Percentiles rank a stretch among this genome's conserved stretches.
Conservation (phyloP, 1,140 invertebrate species). For the Sycophila sp. region DNA sequence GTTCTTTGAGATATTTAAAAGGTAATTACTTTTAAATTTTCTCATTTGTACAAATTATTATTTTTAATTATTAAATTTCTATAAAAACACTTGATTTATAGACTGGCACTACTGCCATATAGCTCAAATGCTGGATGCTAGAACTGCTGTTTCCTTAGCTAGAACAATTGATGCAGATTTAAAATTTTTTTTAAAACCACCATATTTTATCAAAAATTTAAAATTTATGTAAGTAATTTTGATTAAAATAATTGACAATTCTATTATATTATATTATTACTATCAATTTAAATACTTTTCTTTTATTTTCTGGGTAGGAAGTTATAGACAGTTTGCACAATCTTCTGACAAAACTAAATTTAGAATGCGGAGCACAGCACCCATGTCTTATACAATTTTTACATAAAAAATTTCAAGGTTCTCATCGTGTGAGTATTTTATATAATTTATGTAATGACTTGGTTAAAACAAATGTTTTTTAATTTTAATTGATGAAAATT, state of each 20-base stretch:
- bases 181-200: slow-evolving; percentile 73
- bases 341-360: slow-evolving; percentile 68
- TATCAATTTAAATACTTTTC: too few species aligned
- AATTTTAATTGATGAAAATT: background rate
- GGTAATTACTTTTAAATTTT: slow-evolving; percentile 44
- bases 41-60: slow-evolving; percentile 8
- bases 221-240: slow-evolving; percentile 61
- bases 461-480: background rate
- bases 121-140: slow-evolving; percentile 73
- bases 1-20: slow-evolving; percentile 57
- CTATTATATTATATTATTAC: too few species aligned
- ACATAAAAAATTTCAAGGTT: slow-evolving; percentile 71
- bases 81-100: slow-evolving; percentile 42
- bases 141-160: slow-evolving; percentile 73
- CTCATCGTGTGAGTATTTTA: slow-evolving; percentile 54
- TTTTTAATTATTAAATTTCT: background rate
- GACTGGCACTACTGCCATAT: slow-evolving; percentile 74
- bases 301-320: too few species aligned
- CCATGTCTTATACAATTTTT: slow-evolving; percentile 74
- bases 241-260: too few species aligned
- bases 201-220: slow-evolving; percentile 65
- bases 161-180: slow-evolving; percentile 68
- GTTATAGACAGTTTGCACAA: slow-evolving; percentile 67
- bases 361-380: slow-evolving; percentile 66
- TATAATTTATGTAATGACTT: slow-evolving; percentile 8